These are phyloP conservation scores for Hydropsyche tenuis DNA, from an alignment of 1,140 invertebrate genomes.

Conservation along the genomic window DNA sequence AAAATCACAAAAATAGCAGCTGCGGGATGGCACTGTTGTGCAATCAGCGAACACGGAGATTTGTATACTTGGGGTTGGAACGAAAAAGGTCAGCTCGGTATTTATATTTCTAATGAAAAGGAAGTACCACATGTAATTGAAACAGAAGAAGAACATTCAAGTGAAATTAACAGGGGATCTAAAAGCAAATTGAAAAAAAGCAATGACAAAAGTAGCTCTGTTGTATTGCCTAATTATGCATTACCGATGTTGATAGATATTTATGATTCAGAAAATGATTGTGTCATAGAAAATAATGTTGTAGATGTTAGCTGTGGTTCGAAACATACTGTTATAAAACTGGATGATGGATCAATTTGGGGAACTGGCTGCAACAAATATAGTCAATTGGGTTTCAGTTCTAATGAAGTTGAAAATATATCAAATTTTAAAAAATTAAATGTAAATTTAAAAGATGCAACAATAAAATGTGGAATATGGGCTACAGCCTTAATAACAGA, in stretches of 20 bases:
- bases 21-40: constrained; percentile 86
- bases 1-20: constrained; percentile 72
- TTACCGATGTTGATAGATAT: constrained; percentile 66
- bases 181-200: constrained; percentile 17
- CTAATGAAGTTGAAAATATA: constrained; percentile 48
- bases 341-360: constrained; percentile 69
- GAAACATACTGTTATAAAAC: constrained; percentile 68
- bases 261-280: constrained; percentile 59
- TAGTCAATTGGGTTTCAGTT: constrained; percentile 69
- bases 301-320: constrained; percentile 71
- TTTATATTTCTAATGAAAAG: constrained; percentile 57
- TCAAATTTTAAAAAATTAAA: constrained; percentile 50
- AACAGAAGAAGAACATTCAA: constrained; percentile 12
- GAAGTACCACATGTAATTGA: constrained; percentile 12
- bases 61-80: constrained; percentile 94
- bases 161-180: background rate
- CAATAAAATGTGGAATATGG: constrained; percentile 28
- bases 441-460: background rate
- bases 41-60: constrained; percentile 77
- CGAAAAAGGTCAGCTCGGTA: constrained; percentile 82
- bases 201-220: background rate
- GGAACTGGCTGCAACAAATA: constrained; percentile 77
- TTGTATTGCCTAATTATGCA: constrained; percentile 52
- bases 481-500: constrained; percentile 7
- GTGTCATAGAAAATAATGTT: constrained; percentile 58